Conservation (phyloP, 2,888 invertebrate species). For the Idaea dimidiata region DNA sequence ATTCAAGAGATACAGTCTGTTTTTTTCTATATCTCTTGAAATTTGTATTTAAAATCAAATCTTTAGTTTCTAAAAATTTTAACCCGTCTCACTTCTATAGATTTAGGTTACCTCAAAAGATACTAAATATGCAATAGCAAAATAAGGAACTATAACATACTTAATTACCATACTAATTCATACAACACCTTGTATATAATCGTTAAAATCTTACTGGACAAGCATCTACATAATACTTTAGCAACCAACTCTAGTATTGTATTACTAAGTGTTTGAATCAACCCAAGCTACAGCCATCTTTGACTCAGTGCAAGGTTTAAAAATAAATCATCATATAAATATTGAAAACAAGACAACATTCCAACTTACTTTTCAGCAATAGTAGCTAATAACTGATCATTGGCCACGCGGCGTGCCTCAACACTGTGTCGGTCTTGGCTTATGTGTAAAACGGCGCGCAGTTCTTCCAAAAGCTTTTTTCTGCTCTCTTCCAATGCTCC, state of each 20-base stretch:
- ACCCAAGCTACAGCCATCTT: slow-evolving; percentile 67
- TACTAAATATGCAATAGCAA: background rate
- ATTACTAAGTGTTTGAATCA: slow-evolving; percentile 39
- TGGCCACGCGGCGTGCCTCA: slow-evolving; percentile 94
- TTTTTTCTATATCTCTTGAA: too few species aligned
- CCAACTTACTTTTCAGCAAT: slow-evolving; percentile 92
- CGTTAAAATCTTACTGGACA: background rate
- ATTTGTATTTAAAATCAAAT: too few species aligned
- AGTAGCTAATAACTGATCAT: slow-evolving; percentile 93
- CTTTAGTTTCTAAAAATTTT: too few species aligned
- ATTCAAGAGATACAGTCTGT: too few species aligned
- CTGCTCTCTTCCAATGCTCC: slow-evolving; percentile 92
- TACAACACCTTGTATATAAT: background rate
- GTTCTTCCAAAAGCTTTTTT: slow-evolving; percentile 90
- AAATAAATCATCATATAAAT: slow-evolving; percentile 60
- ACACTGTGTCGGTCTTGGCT: slow-evolving; percentile 95
- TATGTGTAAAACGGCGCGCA: slow-evolving; percentile 91
- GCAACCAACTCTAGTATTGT: slow-evolving; percentile 17
- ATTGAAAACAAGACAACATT: slow-evolving; percentile 39
- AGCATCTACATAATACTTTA: slow-evolving; percentile 15
- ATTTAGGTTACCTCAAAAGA: too few species aligned
- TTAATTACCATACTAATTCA: background rate
- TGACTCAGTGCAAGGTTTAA: slow-evolving; percentile 62
- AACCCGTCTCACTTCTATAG: too few species aligned
- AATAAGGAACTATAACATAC: background rate